Base-by-base conservation (phyloP, 1,140 invertebrate species). In the Pseudomyrmex sp. region DNA sequence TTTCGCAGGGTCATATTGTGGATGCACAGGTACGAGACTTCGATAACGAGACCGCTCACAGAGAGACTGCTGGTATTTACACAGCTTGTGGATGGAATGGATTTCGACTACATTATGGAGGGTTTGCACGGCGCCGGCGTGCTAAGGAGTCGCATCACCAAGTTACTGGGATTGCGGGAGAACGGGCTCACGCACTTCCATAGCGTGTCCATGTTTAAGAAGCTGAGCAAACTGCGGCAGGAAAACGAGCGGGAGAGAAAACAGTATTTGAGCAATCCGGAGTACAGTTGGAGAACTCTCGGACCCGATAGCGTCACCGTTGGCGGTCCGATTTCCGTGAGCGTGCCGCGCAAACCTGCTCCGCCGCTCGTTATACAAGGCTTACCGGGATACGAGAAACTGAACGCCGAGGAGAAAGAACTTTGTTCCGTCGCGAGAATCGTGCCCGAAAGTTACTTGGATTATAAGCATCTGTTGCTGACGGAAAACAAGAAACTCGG, bases 71-170 rank as follows among this genome's bases (percentile, higher is more conserved):
- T 96, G 0, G 93, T 95, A 18, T 97, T 98, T 83, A 96, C 97
- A 95, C 97, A 97, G 86, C 95, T 98, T 12, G 95, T 97, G 69
- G 94, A 95, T 5, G 97, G 97, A 2, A 93, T 96, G 52, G 96
- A 97, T 65, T 97, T 97, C 93, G 97, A 98, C 92, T 95, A 96
- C 74, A 95, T 98, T 7, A 94, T 98, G 90, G 98, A 98, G 92
- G 96, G 96, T 0, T 88, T 98, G 12, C 95, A 96, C 90, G 95
- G 96, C 90, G 96, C 96, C 91, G 95, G 95, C 10, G 96, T 98
- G 90, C 90, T 98, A 4, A 96, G 96, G 76, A 95, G 95, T 84
- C 95, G 95, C 48, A 95, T 98, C 1, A 89, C 80, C 12, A 94
- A 95, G 73, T 91, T 98, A 2, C 95, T 96, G 76, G 96, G 97